A percentile compares a stretch with the other conserved stretches of the same genome.
These are phyloP conservation scores for Dipodomys spectabilis DNA, from an alignment of 2,113 vertebrate species.

Conservation along the genomic window DNA sequence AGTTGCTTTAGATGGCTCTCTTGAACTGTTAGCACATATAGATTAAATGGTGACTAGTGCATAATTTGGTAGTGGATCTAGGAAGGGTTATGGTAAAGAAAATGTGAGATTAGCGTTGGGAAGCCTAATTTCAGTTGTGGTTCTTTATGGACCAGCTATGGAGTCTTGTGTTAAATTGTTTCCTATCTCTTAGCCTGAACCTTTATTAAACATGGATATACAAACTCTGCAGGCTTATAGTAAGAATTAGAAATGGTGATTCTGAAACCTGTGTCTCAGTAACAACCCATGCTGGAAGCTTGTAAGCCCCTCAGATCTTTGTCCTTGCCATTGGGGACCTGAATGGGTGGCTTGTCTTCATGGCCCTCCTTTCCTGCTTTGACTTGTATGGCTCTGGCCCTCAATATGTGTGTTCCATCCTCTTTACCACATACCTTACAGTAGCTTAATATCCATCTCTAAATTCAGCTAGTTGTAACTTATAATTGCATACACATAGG, in stretches of 20 bases:
- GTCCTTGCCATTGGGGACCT: neutral
- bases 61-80: neutral
- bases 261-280: neutral
- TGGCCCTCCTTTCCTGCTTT: neutral
- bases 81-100: neutral
- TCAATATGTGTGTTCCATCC: neutral
- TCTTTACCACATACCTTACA: neutral
- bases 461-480: neutral
- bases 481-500: neutral
- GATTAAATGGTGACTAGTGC: neutral
- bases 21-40: neutral
- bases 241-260: neutral
- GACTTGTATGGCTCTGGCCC: neutral
- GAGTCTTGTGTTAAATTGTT: neutral
- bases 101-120: neutral
- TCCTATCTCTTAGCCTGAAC: neutral
- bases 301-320: neutral
- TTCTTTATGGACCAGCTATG: neutral
- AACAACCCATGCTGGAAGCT: neutral
- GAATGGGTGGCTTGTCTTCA: neutral
- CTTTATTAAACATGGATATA: neutral
- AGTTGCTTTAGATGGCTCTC: neutral
- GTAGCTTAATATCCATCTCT: slow-evolving; percentile 22
- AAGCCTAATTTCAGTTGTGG: neutral
- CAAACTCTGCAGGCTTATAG: neutral